phyloP scores from a whole-genome alignment of 2,888 invertebrate species.

The Dryocosmus kuriphilus region DNA sequence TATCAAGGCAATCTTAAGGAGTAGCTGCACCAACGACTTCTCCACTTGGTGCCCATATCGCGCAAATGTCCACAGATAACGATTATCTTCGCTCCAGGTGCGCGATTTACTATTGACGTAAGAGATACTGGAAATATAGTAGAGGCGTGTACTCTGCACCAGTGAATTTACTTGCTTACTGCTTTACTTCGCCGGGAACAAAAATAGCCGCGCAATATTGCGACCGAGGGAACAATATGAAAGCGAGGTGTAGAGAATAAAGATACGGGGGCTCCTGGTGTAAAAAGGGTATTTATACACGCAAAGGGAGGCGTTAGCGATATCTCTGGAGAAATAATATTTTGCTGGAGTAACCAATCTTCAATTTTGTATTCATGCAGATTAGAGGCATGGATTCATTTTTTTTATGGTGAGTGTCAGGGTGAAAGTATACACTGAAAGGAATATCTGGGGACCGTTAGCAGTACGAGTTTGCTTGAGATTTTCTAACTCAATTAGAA shows the following conservation, averaged over 20 bases:
- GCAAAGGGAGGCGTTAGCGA: background rate
- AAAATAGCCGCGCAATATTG: conserved; percentile 33
- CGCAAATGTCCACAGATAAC: conserved; percentile 31
- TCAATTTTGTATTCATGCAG: background rate
- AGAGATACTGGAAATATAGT: conserved; percentile 27
- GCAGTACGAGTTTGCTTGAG: too few species aligned
- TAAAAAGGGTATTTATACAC: conserved; percentile 14
- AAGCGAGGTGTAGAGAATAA: background rate
- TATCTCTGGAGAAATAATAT: background rate
- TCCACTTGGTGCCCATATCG: conserved; percentile 33
- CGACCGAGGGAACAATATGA: conserved; percentile 16
- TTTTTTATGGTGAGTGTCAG: too few species aligned
- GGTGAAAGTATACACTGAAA: too few species aligned
- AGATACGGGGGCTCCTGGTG: conserved; percentile 1
- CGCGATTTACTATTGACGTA: conserved; percentile 34
- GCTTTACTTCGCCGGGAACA: conserved; percentile 6
- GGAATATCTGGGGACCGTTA: too few species aligned
- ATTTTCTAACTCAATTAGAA: too few species aligned
- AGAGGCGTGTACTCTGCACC: background rate
- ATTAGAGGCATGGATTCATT: background rate
- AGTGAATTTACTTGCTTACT: background rate
- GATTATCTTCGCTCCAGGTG: conserved; percentile 26
- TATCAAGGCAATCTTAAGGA: conserved; percentile 27
- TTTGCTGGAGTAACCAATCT: background rate
- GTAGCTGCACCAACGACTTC: conserved; percentile 14